Evolutionary conservation across 2,113 vertebrate genomes (phyloP).

Genomic region (Cyanocitta stelleri): DNA sequence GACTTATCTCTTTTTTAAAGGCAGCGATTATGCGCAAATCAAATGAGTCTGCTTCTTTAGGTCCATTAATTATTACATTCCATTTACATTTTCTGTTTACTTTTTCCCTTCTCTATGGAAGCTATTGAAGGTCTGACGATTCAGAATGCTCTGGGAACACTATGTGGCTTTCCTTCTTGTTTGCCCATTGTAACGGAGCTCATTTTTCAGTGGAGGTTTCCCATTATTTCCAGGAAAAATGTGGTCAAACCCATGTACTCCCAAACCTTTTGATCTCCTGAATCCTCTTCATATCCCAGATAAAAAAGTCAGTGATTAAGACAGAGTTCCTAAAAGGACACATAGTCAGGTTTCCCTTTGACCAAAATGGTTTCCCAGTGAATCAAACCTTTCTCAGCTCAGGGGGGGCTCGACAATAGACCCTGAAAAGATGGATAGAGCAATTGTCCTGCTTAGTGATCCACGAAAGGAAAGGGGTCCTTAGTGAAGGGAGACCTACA

Average conservation of each 20-base stretch:
- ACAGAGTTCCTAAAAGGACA: constrained; percentile 74
- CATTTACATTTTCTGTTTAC: constrained; percentile 56
- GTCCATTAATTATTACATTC: constrained; percentile 42
- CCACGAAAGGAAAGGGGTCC: constrained; percentile 81
- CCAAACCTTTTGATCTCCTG: constrained; percentile 79
- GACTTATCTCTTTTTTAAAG: constrained; percentile 2
- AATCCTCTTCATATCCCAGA: constrained; percentile 80
- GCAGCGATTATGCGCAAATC: constrained; percentile 13
- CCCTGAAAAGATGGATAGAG: constrained; percentile 86
- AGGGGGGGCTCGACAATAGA: constrained; percentile 78
- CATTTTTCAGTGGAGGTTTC: constrained; percentile 67
- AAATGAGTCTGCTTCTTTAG: constrained; percentile 12
- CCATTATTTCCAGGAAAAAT: constrained; percentile 66
- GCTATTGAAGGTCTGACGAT: constrained; percentile 18
- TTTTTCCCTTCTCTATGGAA: constrained; percentile 17
- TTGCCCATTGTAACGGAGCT: constrained; percentile 61
- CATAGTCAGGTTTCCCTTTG: constrained; percentile 72
- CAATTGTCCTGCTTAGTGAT: constrained; percentile 91
- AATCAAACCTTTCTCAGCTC: constrained; percentile 81
- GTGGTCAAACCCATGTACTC: constrained; percentile 71
- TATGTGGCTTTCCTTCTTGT: constrained; percentile 47
- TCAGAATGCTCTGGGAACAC: constrained; percentile 54
- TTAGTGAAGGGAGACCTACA: constrained; percentile 72
- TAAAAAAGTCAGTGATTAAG: constrained; percentile 78
- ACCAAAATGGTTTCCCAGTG: constrained; percentile 76